Percentiles rank a stretch among this genome's conserved stretches.
Conservation (phyloP, 2,888 invertebrate species). For the Idaea aversata region DNA sequence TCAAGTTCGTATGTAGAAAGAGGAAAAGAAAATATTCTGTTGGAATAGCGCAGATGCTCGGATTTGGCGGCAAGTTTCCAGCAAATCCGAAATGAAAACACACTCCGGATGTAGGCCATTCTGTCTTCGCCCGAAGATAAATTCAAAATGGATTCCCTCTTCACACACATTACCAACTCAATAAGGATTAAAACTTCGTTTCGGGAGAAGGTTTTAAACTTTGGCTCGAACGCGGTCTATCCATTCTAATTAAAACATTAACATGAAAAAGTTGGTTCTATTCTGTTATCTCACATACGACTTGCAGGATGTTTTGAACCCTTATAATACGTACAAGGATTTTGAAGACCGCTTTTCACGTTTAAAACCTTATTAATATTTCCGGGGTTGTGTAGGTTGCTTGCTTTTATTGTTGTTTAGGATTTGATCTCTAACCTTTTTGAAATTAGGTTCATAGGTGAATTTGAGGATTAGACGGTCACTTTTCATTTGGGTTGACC, state of each 20-base stretch:
- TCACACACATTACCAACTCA: constrained; percentile 67
- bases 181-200: constrained; percentile 75
- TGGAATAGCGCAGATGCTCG: constrained; percentile 68
- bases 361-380: constrained; percentile 52
- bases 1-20: constrained; percentile 71
- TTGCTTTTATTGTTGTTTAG: constrained; percentile 14
- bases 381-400: constrained; percentile 20
- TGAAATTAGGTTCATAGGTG: constrained; percentile 28
- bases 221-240: constrained; percentile 59
- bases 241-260: constrained; percentile 64
- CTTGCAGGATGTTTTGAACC: constrained; percentile 31
- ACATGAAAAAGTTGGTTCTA: constrained; percentile 40
- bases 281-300: constrained; percentile 31
- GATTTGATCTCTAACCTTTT: constrained; percentile 26
- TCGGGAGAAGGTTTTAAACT: constrained; percentile 58
- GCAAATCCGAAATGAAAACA: constrained; percentile 79
- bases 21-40: constrained; percentile 75
- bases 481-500: constrained; percentile 46
- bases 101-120: constrained; percentile 67
- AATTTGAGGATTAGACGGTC: constrained; percentile 21
- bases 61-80: constrained; percentile 70
- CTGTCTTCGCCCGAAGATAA: constrained; percentile 61
- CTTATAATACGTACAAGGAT: constrained; percentile 14
- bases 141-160: constrained; percentile 68
- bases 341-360: constrained; percentile 45